These are phyloP conservation scores for Vesta saturnalis DNA, from an alignment of 2,888 invertebrate species.

Conservation along the genomic window DNA sequence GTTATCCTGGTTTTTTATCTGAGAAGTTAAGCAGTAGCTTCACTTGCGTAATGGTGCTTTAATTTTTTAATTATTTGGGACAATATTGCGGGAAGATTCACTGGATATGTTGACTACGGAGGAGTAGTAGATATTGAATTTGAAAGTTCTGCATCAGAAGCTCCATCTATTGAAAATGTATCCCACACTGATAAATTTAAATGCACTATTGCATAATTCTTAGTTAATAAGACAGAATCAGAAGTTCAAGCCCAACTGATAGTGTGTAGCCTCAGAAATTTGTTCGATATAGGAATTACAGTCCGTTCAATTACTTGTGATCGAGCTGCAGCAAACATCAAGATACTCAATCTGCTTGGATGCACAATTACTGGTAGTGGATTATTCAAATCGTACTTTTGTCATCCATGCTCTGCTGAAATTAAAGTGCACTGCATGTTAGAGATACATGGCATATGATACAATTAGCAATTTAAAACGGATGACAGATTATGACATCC, in stretches of 20 bases:
- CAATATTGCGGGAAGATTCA: too few species aligned
- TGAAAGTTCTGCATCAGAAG: conserved; percentile 29
- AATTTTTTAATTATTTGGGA: too few species aligned
- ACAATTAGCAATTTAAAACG: conserved; percentile 24
- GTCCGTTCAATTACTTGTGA: conserved; percentile 29
- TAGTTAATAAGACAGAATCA: conserved; percentile 26
- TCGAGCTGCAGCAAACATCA: conserved; percentile 25
- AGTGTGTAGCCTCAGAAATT: conserved; percentile 18
- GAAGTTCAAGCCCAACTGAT: conserved; percentile 30
- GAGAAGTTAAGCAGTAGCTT: too few species aligned
- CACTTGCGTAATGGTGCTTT: too few species aligned
- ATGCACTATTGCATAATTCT: conserved; percentile 30
- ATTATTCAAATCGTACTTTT: conserved; percentile 12
- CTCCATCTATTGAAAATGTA: conserved; percentile 32
- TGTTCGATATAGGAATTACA: conserved; percentile 26
- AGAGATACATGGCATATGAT: conserved; percentile 25
- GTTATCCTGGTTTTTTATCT: too few species aligned
- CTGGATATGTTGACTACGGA: conserved; percentile 19
- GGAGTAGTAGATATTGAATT: conserved; percentile 18
- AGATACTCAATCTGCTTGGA: conserved; percentile 15
- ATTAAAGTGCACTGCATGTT: conserved; percentile 16
- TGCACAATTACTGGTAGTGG: conserved; percentile 9
- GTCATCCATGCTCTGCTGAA: conserved; percentile 1
- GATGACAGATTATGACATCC: conserved; percentile 2
- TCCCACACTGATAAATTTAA: conserved; percentile 29